Evolutionary conservation across 2,888 invertebrate species (phyloP).

Genomic region (Catotricha subobsoleta): DNA sequence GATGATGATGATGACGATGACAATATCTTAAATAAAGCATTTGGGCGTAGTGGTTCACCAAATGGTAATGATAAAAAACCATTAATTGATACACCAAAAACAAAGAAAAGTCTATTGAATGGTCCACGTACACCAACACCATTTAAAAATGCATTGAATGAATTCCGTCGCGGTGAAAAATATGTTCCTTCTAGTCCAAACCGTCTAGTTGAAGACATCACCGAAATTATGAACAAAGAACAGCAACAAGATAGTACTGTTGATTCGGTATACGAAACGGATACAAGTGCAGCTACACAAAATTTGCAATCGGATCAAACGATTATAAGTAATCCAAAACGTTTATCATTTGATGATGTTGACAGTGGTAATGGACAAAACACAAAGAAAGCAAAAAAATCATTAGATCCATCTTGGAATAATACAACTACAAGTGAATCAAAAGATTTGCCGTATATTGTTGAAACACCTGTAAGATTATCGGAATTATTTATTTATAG

Average conservation of each 20-base stretch:
- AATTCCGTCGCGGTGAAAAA: conserved; percentile 64
- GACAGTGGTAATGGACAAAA: not conserved
- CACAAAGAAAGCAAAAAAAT: conserved; percentile 5
- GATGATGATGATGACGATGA: not conserved
- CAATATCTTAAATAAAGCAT: too few relatives aligned
- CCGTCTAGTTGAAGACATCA: conserved; percentile 62
- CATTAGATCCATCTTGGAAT: conserved; percentile 11
- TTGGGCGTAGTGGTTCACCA: too few relatives aligned
- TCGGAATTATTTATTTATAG: conserved; percentile 1
- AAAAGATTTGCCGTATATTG: conserved; percentile 52
- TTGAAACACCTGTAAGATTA: conserved; percentile 55
- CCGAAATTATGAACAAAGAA: conserved; percentile 74
- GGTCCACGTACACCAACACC: conserved; percentile 76
- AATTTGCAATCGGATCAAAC: conserved; percentile 7
- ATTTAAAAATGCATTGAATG: conserved; percentile 81
- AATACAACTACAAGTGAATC: conserved; percentile 18
- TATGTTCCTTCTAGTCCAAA: conserved; percentile 54
- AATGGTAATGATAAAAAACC: not conserved
- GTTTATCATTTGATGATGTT: not conserved
- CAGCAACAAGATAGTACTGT: conserved; percentile 35
- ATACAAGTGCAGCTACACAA: conserved; percentile 6
- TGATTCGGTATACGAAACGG: conserved; percentile 26
- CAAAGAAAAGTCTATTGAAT: conserved; percentile 17
- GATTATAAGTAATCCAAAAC: conserved; percentile 8
- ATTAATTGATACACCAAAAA: conserved; percentile 20